phyloP scores from a whole-genome alignment of 1,140 invertebrate species.

The Drosophila setifemur region DNA sequence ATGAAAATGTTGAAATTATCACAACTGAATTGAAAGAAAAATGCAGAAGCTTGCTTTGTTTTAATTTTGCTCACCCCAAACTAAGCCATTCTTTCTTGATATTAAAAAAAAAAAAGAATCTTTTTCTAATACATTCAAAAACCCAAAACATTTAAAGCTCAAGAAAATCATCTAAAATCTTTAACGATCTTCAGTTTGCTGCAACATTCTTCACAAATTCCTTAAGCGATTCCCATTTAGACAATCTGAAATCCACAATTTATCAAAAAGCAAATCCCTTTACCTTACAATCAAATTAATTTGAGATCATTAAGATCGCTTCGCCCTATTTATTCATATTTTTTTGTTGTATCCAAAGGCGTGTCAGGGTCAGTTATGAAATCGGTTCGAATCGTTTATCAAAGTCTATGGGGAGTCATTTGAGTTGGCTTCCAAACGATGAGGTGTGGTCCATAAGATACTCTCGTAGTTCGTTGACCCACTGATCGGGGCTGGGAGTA shows the following conservation, averaged over 20 bases:
- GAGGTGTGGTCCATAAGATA: slow-evolving; percentile 10
- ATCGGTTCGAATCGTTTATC: slow-evolving; percentile 34
- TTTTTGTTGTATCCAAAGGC: no score
- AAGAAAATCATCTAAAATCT: no score
- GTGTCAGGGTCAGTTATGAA: slow-evolving; percentile 41
- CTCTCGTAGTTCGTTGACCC: slow-evolving; percentile 27
- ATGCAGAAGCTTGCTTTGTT: no score
- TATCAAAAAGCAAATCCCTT: slow-evolving; percentile 18
- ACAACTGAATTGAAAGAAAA: no score
- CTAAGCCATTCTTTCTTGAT: no score
- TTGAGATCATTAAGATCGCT: slow-evolving; percentile 48
- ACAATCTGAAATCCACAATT: slow-evolving; percentile 10
- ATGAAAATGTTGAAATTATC: no score
- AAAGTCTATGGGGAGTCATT: slow-evolving; percentile 17
- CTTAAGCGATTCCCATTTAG: background rate
- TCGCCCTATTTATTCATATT: slow-evolving; percentile 1
- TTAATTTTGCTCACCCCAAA: no score
- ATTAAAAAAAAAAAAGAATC: no score
- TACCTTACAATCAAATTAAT: slow-evolving; percentile 53
- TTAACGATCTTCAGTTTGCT: background rate
- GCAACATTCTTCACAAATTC: background rate
- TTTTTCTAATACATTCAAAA: no score
- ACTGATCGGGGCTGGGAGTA: slow-evolving; percentile 8
- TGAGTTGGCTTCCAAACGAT: background rate
- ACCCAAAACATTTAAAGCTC: no score